Evolutionary conservation across 2,113 vertebrate genomes (phyloP), one percentile per base, ranked within the genome.

Genomic region (Ursus arctos): DNA sequence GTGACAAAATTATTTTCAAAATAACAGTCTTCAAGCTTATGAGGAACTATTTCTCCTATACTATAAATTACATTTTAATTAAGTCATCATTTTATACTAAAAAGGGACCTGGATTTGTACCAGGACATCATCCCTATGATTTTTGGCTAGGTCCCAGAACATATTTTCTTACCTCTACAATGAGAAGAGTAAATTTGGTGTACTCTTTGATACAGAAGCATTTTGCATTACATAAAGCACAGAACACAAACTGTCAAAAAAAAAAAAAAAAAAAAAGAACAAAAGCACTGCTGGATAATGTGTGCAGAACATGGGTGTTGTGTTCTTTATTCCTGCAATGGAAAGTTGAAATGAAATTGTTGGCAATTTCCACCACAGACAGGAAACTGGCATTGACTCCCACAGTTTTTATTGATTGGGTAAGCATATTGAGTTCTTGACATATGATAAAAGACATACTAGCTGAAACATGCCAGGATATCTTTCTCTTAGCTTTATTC

Each of bases 1-100:
- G 6, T 36, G 40, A 88, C 36, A 88, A 97, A 89, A 94, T 76
- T 51, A 74, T 7, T 74, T 76, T 83, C 36, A 72, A 65, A 65
- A 76, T 18, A 69, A 5, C 4, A 33, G 81, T 80, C 55, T 71
- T 93, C 53, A 88, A 51, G 55, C 4, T 65, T 76, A 72, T 67
- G 19, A 47, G 55, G 13, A 6, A 2, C 3, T 47, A 53, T 71
- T 84, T 72, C 7, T 96, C 36, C 80, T 12, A 47, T 36, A 22
- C 65, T 72, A 67, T 63, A 61, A 88, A 19, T 77, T 59, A 26
- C 16, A 7, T 63, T 84, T 87, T 83, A 65, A 47, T 92, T 19
- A 74, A 69, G 22, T 81, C 15, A 61, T 80, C 26, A 74, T 86
- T 81, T 80, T 85, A 47, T 10, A 65, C 33, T 47, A 22, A 21